Conservation (phyloP, 2,797 vertebrate species). For the Pangasius krempfi region DNA sequence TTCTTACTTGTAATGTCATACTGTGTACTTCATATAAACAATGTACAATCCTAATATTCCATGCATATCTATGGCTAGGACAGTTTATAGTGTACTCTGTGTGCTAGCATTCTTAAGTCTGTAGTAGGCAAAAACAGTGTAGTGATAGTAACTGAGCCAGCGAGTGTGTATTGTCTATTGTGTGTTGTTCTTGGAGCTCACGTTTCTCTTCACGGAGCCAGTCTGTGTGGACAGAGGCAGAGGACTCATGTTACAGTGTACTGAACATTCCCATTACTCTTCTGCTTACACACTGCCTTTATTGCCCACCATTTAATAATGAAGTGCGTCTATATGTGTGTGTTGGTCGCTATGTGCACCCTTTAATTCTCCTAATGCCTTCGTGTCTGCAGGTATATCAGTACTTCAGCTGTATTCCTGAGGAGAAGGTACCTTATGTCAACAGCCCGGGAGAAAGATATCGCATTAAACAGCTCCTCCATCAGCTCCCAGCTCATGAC, state of each 20-base stretch:
- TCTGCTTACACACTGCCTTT: constrained; percentile 14
- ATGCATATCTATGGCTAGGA: not conserved
- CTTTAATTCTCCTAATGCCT: constrained; percentile 19
- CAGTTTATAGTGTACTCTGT: not conserved
- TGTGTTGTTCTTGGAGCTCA: constrained; percentile 34
- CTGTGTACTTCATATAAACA: not conserved
- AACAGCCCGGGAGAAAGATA: constrained; percentile 95
- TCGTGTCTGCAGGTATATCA: constrained; percentile 87
- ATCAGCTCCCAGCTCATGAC: constrained; percentile 96
- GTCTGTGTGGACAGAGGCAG: constrained; percentile 16
- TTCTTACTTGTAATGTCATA: not conserved
- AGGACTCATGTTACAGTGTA: constrained; percentile 33
- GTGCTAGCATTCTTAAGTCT: not conserved
- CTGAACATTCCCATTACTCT: constrained; percentile 28
- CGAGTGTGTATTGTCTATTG: constrained; percentile 45
- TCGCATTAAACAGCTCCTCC: constrained; percentile 94
- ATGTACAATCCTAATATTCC: not conserved
- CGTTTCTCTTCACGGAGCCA: constrained; percentile 33
- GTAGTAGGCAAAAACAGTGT: constrained; percentile 5
- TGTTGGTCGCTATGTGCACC: not conserved
- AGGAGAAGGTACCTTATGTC: constrained; percentile 95
- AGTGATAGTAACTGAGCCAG: constrained; percentile 28
- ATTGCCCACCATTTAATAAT: not conserved
- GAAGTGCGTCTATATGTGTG: not conserved
- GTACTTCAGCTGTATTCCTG: constrained; percentile 97